Evolutionary conservation across 1,140 invertebrate species (phyloP), one percentile per base, ranked within the genome.

Genomic region (Gyrodactylus salaris): DNA sequence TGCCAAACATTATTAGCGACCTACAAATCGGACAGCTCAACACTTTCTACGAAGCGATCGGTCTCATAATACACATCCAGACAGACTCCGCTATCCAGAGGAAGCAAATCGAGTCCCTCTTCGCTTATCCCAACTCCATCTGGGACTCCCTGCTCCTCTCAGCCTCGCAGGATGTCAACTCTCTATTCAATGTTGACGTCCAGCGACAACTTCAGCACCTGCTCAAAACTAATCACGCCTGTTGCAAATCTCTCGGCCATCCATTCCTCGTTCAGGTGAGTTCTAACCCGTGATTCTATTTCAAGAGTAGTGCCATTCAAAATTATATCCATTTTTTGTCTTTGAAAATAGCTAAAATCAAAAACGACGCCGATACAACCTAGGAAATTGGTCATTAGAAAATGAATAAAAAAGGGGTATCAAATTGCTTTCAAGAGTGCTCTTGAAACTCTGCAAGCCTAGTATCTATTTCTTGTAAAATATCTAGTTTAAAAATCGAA

Each of bases 31-130:
- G 94, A 77, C 92, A 96, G 87, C 91, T 99, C n/a, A 92, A 99
- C 79, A 98, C 94, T 54, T 99, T 99, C 82, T 99, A 98, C 82
- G 95, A 99, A 83, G 94, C 95, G 71, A 91, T 99, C 73, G 95
- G 94, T 69, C 90, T 94, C 78, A 98, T 99, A 91, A 97, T 99
- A 77, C 89, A 87, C 80, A 89, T 92, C 68, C 89, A 96, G 81
- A 85, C 87, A 20, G 91, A 97, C 81, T 85, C 87, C 77, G 84
- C 86, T 34, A 77, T 77, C 25, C 92, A 97, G 82, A 90, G 95
- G 79, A 85, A 87, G 72, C 83, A 98, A 19, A 96, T 99, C 78
- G 91, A 96, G 78, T 89, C 92, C 76, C 95, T 97, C 77, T 98
- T 99, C 92, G 81, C 86, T 76, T 84, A 98, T 72, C 95, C 95